Evolutionary conservation across 2,797 vertebrate species (phyloP).

Genomic region (Argya squamiceps): DNA sequence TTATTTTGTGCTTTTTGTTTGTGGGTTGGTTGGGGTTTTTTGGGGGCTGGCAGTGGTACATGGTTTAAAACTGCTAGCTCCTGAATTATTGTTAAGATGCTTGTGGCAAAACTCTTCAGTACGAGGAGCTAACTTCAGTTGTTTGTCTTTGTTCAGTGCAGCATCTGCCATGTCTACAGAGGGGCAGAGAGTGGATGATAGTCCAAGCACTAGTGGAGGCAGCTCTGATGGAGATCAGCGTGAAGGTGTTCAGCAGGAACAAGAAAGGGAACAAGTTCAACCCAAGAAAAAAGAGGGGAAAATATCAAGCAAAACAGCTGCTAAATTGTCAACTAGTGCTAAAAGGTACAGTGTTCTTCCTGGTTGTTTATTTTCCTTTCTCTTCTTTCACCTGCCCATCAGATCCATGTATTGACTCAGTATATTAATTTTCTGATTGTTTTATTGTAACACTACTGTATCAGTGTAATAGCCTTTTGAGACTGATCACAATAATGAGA

Average conservation of each 20-base stretch:
- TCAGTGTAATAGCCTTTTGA: background rate
- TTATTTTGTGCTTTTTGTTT: background rate
- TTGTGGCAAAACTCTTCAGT: background rate
- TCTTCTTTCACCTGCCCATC: background rate
- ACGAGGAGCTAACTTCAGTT: background rate
- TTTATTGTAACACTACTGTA: background rate
- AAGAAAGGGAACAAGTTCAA: slow-evolving; percentile 92
- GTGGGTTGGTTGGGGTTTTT: background rate
- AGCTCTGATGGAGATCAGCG: slow-evolving; percentile 97
- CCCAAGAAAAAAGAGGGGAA: slow-evolving; percentile 99
- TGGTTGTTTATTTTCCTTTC: background rate
- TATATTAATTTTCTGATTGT: slow-evolving; percentile 12
- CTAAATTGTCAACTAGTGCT: slow-evolving; percentile 98
- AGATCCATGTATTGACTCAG: background rate
- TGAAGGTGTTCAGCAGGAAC: slow-evolving; percentile 89
- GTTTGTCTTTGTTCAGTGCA: slow-evolving; percentile 41
- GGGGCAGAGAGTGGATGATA: slow-evolving; percentile 97
- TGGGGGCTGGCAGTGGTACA: background rate
- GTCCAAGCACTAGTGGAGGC: slow-evolving; percentile 97
- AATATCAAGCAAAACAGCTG: slow-evolving; percentile 98
- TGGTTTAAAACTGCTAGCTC: background rate
- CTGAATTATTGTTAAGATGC: background rate
- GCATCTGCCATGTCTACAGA: slow-evolving; percentile 93
- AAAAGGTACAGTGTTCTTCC: slow-evolving; percentile 84
- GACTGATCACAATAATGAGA: background rate